Evolutionary conservation across 1,140 invertebrate genomes (phyloP), one percentile per base, ranked within the genome.

Genomic region (Drosophila arizonae): DNA sequence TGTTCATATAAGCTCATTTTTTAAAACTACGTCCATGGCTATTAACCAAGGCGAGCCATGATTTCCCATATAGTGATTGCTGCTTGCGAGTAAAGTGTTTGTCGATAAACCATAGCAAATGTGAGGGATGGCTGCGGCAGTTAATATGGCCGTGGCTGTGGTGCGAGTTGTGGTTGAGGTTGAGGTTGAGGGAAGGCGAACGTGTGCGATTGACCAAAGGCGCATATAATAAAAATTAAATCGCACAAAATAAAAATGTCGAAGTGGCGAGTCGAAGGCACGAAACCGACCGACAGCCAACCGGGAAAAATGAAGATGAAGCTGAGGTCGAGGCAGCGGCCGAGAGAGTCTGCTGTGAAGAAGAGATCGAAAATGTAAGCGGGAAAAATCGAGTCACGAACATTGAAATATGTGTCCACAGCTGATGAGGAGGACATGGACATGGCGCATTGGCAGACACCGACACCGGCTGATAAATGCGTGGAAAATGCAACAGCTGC

Each of bases 401-500:
- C 84, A 88, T 88, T 87, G 84, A 88, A 87, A 87, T 87, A 87
- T 87, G 82, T 79, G 77, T 81, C 75, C 84, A 81, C 68, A 82
- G 79, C 84, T 77, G 79, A 87, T 79, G 81, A 86, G 81, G 81
- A 86, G 71, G 57, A 68, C 70, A 58, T 73, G 45, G 74, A 76
- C 68, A 72, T 63, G 65, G 64, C 51, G 64, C 65, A 51, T 55
- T 55, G 63, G 33, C 58, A 63, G 70, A 43, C 43, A 76, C 39
- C 68, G 60, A 50, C 63, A 70, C 51, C 55, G 76, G 58, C 84
- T 88, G 84, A 88, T 88, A 88, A 88, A 88, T 88, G 84, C 84
- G 84, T 88, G 84, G 84, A 89, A 88, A 88, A 88, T 88, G 84
- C 84, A 88, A 89, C 84, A 88, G 84, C 84, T 88, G 84, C 84